These are phyloP conservation scores for Centroberyx gerrardi DNA, from an alignment of 2,797 vertebrate species.

Conservation along the genomic window DNA sequence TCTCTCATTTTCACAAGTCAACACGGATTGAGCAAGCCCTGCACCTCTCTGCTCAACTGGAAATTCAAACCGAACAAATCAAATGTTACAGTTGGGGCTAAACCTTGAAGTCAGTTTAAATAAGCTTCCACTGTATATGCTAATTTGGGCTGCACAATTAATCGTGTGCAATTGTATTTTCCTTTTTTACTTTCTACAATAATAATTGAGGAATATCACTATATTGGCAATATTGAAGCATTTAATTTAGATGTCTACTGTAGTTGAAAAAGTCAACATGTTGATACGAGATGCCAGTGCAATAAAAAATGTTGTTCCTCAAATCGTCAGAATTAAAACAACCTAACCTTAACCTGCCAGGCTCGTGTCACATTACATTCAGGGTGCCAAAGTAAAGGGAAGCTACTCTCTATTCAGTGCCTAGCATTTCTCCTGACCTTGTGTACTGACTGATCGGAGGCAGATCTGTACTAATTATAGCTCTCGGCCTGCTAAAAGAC, in stretches of 20 bases:
- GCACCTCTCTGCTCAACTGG: background rate
- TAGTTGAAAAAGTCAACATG: no score
- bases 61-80: conserved; percentile 31
- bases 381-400: conserved; percentile 6
- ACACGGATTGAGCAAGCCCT: background rate
- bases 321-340: no score
- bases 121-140: background rate
- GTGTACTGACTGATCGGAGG: conserved; percentile 52
- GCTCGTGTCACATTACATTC: background rate
- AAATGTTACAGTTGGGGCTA: conserved; percentile 19
- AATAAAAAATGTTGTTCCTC: no score
- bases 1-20: background rate
- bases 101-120: background rate
- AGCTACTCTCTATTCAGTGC: conserved; percentile 26
- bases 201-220: no score
- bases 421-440: conserved; percentile 63
- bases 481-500: conserved; percentile 56
- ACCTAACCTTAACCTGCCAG: no score
- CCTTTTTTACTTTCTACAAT: background rate
- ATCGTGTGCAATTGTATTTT: background rate
- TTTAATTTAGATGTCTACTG: no score
- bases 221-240: no score
- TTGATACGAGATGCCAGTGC: no score
- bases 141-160: background rate
- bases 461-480: conserved; percentile 73